phyloP scores from a whole-genome alignment of 2,113 vertebrate genomes.

The Apteryx owenii region DNA sequence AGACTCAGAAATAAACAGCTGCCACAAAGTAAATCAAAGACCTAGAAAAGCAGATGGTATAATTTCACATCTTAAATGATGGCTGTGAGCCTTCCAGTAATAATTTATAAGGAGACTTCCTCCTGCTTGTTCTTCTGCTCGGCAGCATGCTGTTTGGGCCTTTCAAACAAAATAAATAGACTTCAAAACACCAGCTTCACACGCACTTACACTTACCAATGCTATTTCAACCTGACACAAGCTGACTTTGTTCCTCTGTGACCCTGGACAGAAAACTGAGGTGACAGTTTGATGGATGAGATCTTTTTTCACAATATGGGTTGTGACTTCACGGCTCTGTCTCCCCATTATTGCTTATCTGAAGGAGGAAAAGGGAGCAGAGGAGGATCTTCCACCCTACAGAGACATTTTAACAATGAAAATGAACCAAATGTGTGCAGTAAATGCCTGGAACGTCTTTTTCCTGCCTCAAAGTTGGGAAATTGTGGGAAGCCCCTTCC shows the following conservation, averaged over 20 bases:
- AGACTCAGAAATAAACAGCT: constrained; percentile 35
- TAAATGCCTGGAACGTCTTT: neutral
- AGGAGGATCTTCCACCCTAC: constrained; percentile 21
- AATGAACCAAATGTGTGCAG: neutral
- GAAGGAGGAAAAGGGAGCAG: constrained; percentile 42
- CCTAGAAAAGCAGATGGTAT: constrained; percentile 71
- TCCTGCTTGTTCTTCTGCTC: constrained; percentile 62
- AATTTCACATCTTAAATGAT: constrained; percentile 57
- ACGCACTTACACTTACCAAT: constrained; percentile 71
- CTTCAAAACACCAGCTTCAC: constrained; percentile 76
- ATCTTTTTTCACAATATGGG: constrained; percentile 73
- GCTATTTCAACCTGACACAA: constrained; percentile 74
- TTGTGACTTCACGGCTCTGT: constrained; percentile 73
- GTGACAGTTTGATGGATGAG: constrained; percentile 81
- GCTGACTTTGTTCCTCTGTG: constrained; percentile 75
- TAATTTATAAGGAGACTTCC: constrained; percentile 72
- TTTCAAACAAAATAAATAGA: constrained; percentile 78
- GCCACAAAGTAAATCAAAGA: constrained; percentile 57
- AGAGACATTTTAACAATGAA: constrained; percentile 17
- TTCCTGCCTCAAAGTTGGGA: neutral
- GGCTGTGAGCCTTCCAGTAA: constrained; percentile 63
- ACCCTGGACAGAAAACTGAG: constrained; percentile 76
- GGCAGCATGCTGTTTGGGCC: constrained; percentile 74
- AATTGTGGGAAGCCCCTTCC: neutral
- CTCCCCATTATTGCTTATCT: constrained; percentile 47